A percentile compares a stretch with the other conserved stretches of the same genome.
Conservation (phyloP, 2,888 invertebrate species). For the Taphrorychus bicolor region DNA sequence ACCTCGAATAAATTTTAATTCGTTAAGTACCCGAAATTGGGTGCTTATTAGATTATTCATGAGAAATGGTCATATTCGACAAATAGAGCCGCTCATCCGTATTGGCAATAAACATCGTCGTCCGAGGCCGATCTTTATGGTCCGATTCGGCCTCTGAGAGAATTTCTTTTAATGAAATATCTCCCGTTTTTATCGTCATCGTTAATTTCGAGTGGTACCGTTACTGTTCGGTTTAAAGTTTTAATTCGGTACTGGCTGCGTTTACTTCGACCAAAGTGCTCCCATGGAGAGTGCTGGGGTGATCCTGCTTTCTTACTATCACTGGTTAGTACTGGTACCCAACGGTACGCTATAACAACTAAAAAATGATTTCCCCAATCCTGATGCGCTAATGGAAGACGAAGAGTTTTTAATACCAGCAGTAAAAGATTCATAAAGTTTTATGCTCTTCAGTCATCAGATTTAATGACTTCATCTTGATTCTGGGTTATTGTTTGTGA, state of each 20-base stretch:
- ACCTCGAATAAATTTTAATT: not conserved
- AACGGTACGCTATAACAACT: not conserved
- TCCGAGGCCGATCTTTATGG: not conserved
- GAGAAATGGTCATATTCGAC: not conserved
- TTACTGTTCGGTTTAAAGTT: too few relatives aligned
- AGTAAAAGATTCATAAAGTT: not conserved
- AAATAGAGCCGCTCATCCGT: not conserved
- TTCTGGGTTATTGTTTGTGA: not conserved
- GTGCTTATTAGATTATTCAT: not conserved
- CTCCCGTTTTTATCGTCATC: slow-evolving; percentile 1
- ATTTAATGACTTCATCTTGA: not conserved
- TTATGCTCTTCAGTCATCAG: not conserved
- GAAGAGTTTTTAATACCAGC: not conserved
- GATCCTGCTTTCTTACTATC: not conserved
- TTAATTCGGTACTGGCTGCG: not conserved
- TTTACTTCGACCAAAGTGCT: not conserved
- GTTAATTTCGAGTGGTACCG: slow-evolving; percentile 5
- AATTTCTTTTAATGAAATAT: slow-evolving; percentile 7
- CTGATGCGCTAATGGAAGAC: not conserved
- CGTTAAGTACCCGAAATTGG: not conserved
- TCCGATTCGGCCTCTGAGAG: not conserved
- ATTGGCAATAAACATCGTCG: not conserved
- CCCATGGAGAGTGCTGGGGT: too few relatives aligned
- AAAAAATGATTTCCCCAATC: not conserved
- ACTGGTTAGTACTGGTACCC: not conserved